phyloP scores from a whole-genome alignment of 92 coral and sea anemone genomes.

The Montipora capitata region DNA sequence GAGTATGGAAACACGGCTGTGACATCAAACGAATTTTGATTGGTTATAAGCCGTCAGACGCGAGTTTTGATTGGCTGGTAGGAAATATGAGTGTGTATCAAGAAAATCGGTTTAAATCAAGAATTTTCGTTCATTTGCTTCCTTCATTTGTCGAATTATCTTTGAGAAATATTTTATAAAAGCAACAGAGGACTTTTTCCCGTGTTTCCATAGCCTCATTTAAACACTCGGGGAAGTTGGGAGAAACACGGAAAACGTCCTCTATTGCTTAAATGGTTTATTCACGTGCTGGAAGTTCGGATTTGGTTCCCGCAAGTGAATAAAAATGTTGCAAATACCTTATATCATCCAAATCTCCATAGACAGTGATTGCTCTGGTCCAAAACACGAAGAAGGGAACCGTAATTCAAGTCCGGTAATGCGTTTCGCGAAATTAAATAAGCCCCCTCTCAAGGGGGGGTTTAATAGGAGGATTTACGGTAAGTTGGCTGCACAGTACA shows the following conservation, averaged over 20 bases:
- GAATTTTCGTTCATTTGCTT: too few relatives aligned
- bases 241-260: not conserved
- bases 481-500: constrained; percentile 11
- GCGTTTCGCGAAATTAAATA: constrained; percentile 17
- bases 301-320: constrained; percentile 5
- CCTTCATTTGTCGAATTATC: too few relatives aligned
- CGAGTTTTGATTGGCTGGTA: too few relatives aligned
- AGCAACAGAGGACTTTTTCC: constrained; percentile 5
- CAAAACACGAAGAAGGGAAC: constrained; percentile 18
- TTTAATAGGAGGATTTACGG: constrained; percentile 5
- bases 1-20: too few relatives aligned
- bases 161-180: too few relatives aligned
- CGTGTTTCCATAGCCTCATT: constrained; percentile 18
- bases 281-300: constrained; percentile 19
- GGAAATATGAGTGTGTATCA: too few relatives aligned
- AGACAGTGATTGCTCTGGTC: constrained; percentile 18
- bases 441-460: constrained; percentile 14
- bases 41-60: too few relatives aligned
- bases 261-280: constrained; percentile 2
- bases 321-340: constrained; percentile 15
- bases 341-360: constrained; percentile 14
- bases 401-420: constrained; percentile 12
- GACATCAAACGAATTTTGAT: too few relatives aligned
- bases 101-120: too few relatives aligned
- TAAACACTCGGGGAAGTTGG: constrained; percentile 11